Percentiles rank a stretch among this genome's conserved stretches.
Evolutionary conservation across 2,888 invertebrate species (phyloP).

Genomic region (Drosophila siamana): DNA sequence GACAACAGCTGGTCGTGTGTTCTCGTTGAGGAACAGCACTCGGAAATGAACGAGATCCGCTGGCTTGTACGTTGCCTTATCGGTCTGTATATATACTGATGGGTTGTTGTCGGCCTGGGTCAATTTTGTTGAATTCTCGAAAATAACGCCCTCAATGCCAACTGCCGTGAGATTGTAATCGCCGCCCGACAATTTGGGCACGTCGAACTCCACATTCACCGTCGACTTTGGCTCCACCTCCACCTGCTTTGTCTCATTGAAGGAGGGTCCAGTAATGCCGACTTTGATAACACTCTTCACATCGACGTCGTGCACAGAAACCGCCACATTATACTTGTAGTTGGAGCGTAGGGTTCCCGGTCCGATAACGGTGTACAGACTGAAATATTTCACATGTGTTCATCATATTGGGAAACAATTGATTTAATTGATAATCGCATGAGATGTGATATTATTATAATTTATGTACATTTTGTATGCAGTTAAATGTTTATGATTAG

Average conservation of each 20-base stretch:
- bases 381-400: slow-evolving; percentile 35
- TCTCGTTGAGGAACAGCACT: slow-evolving; percentile 90
- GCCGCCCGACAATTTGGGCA: slow-evolving; percentile 84
- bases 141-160: slow-evolving; percentile 90
- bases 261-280: slow-evolving; percentile 90
- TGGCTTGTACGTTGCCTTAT: slow-evolving; percentile 96
- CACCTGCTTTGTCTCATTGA: slow-evolving; percentile 89
- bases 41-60: slow-evolving; percentile 92
- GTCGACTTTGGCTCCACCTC: slow-evolving; percentile 90
- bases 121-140: slow-evolving; percentile 90
- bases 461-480: not conserved
- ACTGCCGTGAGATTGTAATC: slow-evolving; percentile 79
- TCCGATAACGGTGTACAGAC: slow-evolving; percentile 91
- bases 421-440: not conserved
- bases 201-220: slow-evolving; percentile 90
- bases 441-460: not conserved
- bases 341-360: slow-evolving; percentile 93
- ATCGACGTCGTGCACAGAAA: slow-evolving; percentile 86
- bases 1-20: slow-evolving; percentile 88
- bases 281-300: slow-evolving; percentile 87
- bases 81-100: slow-evolving; percentile 95
- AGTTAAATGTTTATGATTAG: not conserved
- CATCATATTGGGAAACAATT: not conserved
- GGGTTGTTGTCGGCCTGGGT: slow-evolving; percentile 89
- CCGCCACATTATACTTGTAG: slow-evolving; percentile 93